Percentiles rank a stretch among this genome's conserved stretches.
These are phyloP conservation scores for Lissonota sp. DNA, from an alignment of 2,888 invertebrate species.

Conservation along the genomic window DNA sequence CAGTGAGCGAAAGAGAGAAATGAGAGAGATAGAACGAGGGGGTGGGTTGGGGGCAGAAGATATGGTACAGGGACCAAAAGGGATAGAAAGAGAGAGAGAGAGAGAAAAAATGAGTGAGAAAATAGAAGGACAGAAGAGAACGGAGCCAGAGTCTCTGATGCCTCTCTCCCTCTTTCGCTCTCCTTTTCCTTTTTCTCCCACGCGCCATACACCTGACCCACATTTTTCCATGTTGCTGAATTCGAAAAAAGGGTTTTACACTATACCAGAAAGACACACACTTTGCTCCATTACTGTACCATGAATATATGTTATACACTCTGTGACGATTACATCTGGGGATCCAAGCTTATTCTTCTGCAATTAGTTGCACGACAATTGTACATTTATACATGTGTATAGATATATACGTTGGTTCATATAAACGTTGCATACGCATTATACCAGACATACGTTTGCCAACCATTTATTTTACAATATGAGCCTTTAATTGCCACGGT, in stretches of 20 bases:
- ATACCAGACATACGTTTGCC: constrained; percentile 11
- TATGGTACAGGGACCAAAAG: neutral
- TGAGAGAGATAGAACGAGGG: constrained; percentile 24
- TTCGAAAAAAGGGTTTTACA: constrained; percentile 52
- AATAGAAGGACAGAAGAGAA: constrained; percentile 36
- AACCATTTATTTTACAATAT: constrained; percentile 29
- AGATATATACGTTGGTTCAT: neutral
- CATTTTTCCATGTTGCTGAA: constrained; percentile 53
- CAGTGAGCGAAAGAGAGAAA: constrained; percentile 48
- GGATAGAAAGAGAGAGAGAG: constrained; percentile 21
- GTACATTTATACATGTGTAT: constrained; percentile 4
- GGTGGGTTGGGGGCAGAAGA: constrained; percentile 5
- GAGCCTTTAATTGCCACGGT: constrained; percentile 54
- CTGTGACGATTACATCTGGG: constrained; percentile 58
- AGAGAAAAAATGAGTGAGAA: constrained; percentile 22
- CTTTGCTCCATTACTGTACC: constrained; percentile 47
- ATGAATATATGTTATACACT: neutral
- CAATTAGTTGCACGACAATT: constrained; percentile 61
- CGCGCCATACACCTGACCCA: constrained; percentile 59
- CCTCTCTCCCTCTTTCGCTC: neutral
- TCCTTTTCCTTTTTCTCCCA: constrained; percentile 28
- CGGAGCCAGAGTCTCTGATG: constrained; percentile 26
- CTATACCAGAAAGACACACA: constrained; percentile 46
- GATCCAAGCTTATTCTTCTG: constrained; percentile 55
- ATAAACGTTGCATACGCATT: constrained; percentile 4